Percentiles rank a stretch among this genome's conserved stretches.
Conservation (phyloP, 2,888 invertebrate genomes). For the Cantharis nigra region DNA sequence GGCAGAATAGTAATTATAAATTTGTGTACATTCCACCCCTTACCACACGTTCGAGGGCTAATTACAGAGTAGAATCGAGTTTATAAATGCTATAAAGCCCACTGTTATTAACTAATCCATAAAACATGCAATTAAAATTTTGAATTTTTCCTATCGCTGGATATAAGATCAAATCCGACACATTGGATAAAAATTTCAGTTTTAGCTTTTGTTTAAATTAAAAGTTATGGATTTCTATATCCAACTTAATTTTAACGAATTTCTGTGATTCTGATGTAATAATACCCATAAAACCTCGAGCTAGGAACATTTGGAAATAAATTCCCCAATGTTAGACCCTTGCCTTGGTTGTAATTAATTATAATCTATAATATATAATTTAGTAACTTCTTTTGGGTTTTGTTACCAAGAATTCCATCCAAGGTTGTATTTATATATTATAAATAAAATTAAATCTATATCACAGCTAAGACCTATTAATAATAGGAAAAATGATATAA, state of each 20-base stretch:
- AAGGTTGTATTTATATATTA: neutral
- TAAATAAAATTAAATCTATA: neutral
- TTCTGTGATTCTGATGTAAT: neutral
- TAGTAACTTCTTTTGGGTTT: neutral
- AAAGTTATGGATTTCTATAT: too few species aligned
- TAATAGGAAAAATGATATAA: neutral
- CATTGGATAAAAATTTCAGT: neutral
- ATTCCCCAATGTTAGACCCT: neutral
- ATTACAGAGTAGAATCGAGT: conserved; percentile 11
- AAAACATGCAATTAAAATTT: neutral
- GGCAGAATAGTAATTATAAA: neutral
- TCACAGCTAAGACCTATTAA: neutral
- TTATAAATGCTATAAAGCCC: neutral
- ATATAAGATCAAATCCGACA: neutral
- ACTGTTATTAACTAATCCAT: neutral
- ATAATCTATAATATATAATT: neutral
- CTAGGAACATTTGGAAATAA: neutral
- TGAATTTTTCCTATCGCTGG: neutral
- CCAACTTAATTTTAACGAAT: too few species aligned
- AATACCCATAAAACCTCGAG: neutral
- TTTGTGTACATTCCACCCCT: conserved; percentile 9
- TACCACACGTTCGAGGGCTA: conserved; percentile 11
- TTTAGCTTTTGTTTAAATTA: neutral
- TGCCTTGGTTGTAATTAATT: neutral
- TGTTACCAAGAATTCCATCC: neutral